Base-by-base conservation (phyloP, 2,113 vertebrate genomes). In the Barbus barbus region DNA sequence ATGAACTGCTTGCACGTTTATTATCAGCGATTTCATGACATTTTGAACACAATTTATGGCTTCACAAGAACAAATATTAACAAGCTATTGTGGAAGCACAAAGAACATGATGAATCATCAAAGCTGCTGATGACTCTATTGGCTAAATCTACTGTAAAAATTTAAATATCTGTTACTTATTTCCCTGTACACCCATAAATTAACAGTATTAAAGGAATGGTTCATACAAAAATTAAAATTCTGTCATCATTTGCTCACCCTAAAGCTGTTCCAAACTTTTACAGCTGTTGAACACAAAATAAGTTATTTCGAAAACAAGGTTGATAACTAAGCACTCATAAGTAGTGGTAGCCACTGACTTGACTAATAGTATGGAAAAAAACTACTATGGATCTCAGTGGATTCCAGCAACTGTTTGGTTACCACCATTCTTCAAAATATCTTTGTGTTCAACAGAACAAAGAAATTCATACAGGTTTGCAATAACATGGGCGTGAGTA, bases 41-140 rank as follows among this genome's bases (percentile, higher is more conserved):
- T 60, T 78, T 78, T 22, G 16, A 76, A 78, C 2, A 22, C 41
- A 38, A 60, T 78, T 78, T 78, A 60, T 78, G 51, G 75, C 12
- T 24, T 60, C n/a, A 60, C 31, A 8, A 24, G 75, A 24, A 16
- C 12, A 60, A 60, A 58, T 38, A 38, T 60, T 38, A 24, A 60
- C 33, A 31, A 28, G 26, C 26, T 76, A 26, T 76, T 78, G 20
- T 76, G 22, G 24, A 72, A 72, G 9, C 5, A 24, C 51, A 38
- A 24, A 5, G 12, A 38, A 16, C 46, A 31, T 72, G 36, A n/a
- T 38, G 13, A 24, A 72, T 14, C 69, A 41, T 41, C n/a, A n/a
- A 24, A 24, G 22, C 69, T 16, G 12, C 69, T 44, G 36, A n/a
- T 44, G 36, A 72, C 24, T 24, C 5, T 44, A 0, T 44, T 22